Evolutionary conservation across 1,140 invertebrate genomes (phyloP).

Genomic region (Lepidotrigona ventralis): DNA sequence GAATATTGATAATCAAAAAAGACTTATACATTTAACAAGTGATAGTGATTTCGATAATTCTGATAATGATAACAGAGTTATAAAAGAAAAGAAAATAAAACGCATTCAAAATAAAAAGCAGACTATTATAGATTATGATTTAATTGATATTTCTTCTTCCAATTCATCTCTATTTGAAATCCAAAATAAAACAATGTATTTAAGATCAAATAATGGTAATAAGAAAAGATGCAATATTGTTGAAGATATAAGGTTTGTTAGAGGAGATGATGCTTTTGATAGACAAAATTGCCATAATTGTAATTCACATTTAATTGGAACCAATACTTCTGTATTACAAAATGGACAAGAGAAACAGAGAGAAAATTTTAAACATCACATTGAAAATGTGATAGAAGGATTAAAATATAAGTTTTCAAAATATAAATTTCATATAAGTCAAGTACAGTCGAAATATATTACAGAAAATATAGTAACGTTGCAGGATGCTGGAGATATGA

Average conservation of each 20-base stretch:
- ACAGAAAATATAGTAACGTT: neutral
- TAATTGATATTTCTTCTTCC: no score
- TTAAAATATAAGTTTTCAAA: neutral
- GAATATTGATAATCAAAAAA: neutral
- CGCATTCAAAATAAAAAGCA: neutral
- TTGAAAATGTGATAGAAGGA: neutral
- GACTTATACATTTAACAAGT: neutral
- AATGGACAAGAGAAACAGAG: neutral
- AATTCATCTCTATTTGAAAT: no score
- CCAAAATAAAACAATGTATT: no score
- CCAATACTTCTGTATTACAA: neutral
- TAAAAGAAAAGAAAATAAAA: neutral
- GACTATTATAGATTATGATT: no score
- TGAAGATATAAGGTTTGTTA: no score
- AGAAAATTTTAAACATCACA: neutral
- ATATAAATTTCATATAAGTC: neutral
- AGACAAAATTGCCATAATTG: neutral
- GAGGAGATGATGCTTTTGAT: neutral
- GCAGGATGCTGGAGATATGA: neutral
- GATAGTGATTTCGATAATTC: no score
- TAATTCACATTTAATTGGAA: neutral
- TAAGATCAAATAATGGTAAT: neutral
- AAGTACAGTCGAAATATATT: neutral
- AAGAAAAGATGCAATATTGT: neutral
- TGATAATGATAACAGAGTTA: neutral